Evolutionary conservation across 35 echinoderm and acorn worm genomes (phyloP).

Genomic region (Lytechinus pictus): DNA sequence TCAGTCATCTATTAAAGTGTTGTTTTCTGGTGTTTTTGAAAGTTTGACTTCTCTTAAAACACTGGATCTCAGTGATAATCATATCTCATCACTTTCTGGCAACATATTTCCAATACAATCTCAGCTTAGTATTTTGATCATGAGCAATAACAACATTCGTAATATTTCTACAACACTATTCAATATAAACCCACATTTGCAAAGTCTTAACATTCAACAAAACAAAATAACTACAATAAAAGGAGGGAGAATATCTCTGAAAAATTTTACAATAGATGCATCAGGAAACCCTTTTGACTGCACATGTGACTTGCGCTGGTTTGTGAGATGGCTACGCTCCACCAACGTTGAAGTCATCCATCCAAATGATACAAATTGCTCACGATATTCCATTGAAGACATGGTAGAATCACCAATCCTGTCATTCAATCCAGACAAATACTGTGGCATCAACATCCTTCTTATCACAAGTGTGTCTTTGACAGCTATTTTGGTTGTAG

Average conservation of each 20-base stretch:
- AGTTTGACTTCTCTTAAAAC: neutral
- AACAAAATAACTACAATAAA: neutral
- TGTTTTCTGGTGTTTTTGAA: neutral
- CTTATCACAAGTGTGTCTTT: neutral
- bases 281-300: neutral
- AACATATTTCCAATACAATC: neutral
- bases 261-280: neutral
- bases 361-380: neutral
- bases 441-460: neutral
- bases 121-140: neutral
- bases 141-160: neutral
- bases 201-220: neutral
- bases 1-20: neutral
- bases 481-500: neutral
- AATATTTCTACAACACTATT: neutral
- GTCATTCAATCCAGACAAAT: neutral
- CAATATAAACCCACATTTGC: neutral
- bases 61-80: neutral
- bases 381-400: neutral
- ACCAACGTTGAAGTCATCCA: neutral
- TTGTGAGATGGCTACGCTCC: neutral
- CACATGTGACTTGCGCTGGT: neutral
- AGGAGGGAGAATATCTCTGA: neutral
- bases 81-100: neutral
- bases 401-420: neutral